Evolutionary conservation across 2,797 vertebrate genomes (phyloP).

Genomic region (Myotis vivesi): DNA sequence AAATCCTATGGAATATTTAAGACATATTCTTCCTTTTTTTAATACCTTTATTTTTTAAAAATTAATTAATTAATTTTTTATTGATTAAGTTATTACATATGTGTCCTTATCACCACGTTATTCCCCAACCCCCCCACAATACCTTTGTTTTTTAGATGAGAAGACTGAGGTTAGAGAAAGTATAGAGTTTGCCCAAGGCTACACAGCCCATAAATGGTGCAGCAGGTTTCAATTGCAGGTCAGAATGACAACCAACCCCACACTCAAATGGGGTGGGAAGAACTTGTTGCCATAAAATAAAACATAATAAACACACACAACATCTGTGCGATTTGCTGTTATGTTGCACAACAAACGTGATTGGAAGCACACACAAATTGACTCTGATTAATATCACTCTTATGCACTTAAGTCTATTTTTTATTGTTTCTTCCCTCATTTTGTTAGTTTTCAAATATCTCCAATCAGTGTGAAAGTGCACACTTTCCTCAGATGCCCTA

Average conservation of each 20-base stretch:
- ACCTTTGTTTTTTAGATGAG: background rate
- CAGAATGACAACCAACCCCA: background rate
- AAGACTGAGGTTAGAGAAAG: background rate
- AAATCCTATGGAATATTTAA: background rate
- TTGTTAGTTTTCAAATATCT: background rate
- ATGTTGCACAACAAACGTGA: background rate
- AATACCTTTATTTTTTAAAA: background rate
- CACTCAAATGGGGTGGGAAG: background rate
- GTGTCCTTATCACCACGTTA: too few relatives aligned
- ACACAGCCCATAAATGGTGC: background rate
- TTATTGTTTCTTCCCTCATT: background rate
- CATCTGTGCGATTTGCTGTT: background rate
- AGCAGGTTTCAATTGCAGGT: background rate
- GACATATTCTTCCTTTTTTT: background rate
- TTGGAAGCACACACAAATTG: background rate
- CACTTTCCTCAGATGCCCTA: background rate
- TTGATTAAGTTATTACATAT: too few relatives aligned
- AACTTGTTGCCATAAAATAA: background rate
- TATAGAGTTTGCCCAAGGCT: background rate
- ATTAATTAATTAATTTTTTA: too few relatives aligned
- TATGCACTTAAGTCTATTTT: background rate
- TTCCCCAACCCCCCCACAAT: too few relatives aligned
- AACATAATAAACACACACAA: background rate
- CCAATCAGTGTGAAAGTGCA: background rate
- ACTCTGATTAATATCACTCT: background rate